A percentile compares a stretch with the other conserved stretches of the same genome.
Evolutionary conservation across 2,888 invertebrate genomes (phyloP).

Genomic region (Agapetus fuscipes): DNA sequence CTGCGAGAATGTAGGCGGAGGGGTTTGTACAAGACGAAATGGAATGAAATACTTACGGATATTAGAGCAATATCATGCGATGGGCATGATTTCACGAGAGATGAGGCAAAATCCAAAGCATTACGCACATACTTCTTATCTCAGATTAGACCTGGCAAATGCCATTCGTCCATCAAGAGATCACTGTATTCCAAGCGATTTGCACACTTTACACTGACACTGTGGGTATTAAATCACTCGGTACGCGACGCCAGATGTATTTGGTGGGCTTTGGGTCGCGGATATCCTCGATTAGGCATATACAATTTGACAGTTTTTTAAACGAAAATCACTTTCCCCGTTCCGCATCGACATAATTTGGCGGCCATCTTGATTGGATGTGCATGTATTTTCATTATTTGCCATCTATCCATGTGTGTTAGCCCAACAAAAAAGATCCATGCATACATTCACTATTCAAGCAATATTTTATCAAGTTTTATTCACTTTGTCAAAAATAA

Average conservation of each 20-base stretch:
- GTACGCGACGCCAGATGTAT: too few relatives aligned
- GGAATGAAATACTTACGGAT: constrained; percentile 12
- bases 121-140: constrained; percentile 18
- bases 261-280: too few relatives aligned
- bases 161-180: constrained; percentile 17
- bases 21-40: neutral
- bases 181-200: constrained; percentile 14
- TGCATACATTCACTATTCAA: too few relatives aligned
- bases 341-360: constrained; percentile 20
- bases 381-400: constrained; percentile 18
- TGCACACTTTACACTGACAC: constrained; percentile 13
- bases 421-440: too few relatives aligned
- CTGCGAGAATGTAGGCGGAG: neutral
- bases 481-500: too few relatives aligned
- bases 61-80: constrained; percentile 16
- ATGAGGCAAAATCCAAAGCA: constrained; percentile 13
- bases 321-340: constrained; percentile 17
- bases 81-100: constrained; percentile 10
- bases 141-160: constrained; percentile 16
- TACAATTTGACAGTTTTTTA: too few relatives aligned
- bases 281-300: too few relatives aligned
- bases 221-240: too few relatives aligned
- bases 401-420: too few relatives aligned
- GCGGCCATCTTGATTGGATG: constrained; percentile 20
- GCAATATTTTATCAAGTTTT: too few relatives aligned